Evolutionary conservation across 2,113 vertebrate species (phyloP).

Genomic region (Lepus americanus): DNA sequence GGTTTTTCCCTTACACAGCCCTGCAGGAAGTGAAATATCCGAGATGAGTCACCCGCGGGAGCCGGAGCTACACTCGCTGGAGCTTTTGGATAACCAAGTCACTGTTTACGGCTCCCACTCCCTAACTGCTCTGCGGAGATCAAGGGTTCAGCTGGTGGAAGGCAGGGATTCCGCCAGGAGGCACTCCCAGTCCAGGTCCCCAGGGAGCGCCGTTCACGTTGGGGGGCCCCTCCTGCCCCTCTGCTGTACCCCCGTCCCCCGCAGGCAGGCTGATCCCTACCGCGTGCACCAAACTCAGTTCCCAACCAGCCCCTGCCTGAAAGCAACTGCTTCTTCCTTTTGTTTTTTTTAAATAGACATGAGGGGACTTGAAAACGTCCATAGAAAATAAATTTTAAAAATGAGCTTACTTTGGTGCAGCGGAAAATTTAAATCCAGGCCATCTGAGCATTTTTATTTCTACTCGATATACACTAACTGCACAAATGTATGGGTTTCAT

Average conservation of each 20-base stretch:
- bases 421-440: no score
- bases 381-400: no score
- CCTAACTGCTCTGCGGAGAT: background rate
- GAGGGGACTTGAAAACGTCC: no score
- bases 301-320: background rate
- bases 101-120: background rate
- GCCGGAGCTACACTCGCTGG: background rate
- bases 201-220: no score
- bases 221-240: no score
- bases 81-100: background rate
- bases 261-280: background rate
- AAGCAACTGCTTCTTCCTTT: background rate
- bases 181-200: no score
- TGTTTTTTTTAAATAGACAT: no score
- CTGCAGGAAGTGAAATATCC: background rate
- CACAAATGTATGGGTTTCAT: no score
- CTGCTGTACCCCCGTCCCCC: background rate
- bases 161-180: background rate
- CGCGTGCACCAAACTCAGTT: rapidly evolving
- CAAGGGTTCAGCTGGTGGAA: background rate
- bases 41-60: background rate
- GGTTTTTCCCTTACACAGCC: constrained; percentile 39
- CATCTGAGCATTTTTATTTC: no score
- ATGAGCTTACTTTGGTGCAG: no score
- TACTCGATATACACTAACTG: no score